Base-by-base conservation (phyloP, 1,140 invertebrate species). In the Drosophila insularis region DNA sequence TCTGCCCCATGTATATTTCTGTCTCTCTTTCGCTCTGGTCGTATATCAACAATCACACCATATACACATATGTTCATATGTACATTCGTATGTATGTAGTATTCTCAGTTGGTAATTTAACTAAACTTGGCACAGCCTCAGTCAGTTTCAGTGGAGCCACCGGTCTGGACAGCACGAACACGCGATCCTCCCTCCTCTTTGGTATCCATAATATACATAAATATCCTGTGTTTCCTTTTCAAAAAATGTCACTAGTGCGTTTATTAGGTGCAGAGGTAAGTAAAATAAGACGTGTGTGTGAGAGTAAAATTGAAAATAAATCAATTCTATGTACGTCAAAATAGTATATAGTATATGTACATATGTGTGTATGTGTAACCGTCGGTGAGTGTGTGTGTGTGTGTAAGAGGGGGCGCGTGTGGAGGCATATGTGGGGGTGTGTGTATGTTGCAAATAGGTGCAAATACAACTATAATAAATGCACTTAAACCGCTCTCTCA, bases 31-130 rank as follows among this genome's bases (percentile, higher is more conserved):
- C 11, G 17, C 63, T 23, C 39, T 39, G 60, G 65, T 86, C 71
- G 82, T 86, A 86, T 87, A 86, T 87, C 79, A 87, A 87, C 82
- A 87, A 89, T 87, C 82, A 80, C 75, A 81, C 78, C 82, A 87
- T 39, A 64, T 14, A 55, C 56, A 62, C 50, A 64, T 6, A 5
- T n/a, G n/a, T n/a, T n/a, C n/a, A n/a, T n/a, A n/a, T n/a, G n/a
- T n/a, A n/a, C n/a, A n/a, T n/a, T n/a, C n/a, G n/a, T n/a, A n/a
- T n/a, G n/a, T n/a, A n/a, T n/a, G n/a, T n/a, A n/a, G n/a, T 27
- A 27, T 6, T 5, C 27, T 27, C 62, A 54, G 59, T 53, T 43
- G 72, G 68, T 35, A 58, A 35, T 19, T 58, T 58, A 61, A 43
- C 23, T 37, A 37, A 71, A 72, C 63, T 65, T 72, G 68, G 58